Base-by-base conservation (phyloP, 2,113 vertebrate genomes). In the Erythrocercus mccallii region DNA sequence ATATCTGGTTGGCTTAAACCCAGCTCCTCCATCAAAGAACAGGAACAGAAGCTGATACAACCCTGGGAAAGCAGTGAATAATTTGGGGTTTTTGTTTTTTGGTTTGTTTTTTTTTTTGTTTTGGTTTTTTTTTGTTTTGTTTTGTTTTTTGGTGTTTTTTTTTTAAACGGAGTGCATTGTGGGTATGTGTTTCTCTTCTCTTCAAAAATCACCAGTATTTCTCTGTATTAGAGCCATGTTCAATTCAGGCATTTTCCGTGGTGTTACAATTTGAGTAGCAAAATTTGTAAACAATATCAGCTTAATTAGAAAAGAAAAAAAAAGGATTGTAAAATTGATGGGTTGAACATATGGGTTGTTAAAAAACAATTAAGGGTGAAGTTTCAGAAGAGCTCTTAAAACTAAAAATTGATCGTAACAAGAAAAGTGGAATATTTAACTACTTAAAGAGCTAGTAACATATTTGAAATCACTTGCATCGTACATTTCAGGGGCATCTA, bases 301-400 rank as follows among this genome's bases (percentile, higher is more conserved):
- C 80, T 88, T 92, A 93, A 92, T 95, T 96, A 83, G 68, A 74
- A 93, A 92, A 92, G 73, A 95, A 88, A 89, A 88, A 89, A 65
- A 51, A 48, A 81, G 33, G 72, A 78, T 47, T 78, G 45, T 95
- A 86, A 93, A 96, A 93, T 88, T 90, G 79, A 96, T 93, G 81
- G n/a, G 37, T 88, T 5, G 40, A 96, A 71, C 81, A 95, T 93
- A 96, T 83, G 70, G 79, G 60, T 56, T 93, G 88, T 95, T 96
- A 95, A 90, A 96, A 94, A 91, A 37, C 64, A 70, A 85, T 96
- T 83, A 94, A 28, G 58, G 42, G 33, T 77, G 42, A 82, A 62
- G 58, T 73, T 94, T 77, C 77, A 77, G 64, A 74, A 53, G 81
- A 72, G 66, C 54, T 86, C 51, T 74, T 95, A 77, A 90, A 96